A percentile compares a stretch with the other conserved stretches of the same genome.
Conservation (phyloP, 2,888 invertebrate species). For the Watsonalla binaria region DNA sequence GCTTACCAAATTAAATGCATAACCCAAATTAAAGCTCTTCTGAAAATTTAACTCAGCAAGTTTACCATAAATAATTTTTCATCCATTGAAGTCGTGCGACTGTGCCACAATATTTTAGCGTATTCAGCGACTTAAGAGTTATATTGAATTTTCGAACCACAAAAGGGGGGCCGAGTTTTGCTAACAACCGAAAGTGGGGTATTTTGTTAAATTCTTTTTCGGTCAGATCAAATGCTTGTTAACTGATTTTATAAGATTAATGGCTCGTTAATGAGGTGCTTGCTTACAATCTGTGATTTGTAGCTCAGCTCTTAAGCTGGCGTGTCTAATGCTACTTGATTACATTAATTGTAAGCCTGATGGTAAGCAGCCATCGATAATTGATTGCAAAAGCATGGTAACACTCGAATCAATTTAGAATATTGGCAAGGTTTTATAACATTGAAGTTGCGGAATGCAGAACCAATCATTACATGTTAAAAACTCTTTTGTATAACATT, state of each 20-base stretch:
- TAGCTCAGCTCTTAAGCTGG: constrained; percentile 7
- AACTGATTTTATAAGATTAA: constrained; percentile 61
- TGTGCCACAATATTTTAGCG: constrained; percentile 16
- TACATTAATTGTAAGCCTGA: neutral
- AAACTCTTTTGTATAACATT: too few relatives aligned
- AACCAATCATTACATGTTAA: too few relatives aligned
- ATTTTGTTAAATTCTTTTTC: constrained; percentile 42
- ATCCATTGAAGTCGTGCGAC: constrained; percentile 26
- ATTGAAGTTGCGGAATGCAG: too few relatives aligned
- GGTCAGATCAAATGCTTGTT: constrained; percentile 52
- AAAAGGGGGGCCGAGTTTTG: constrained; percentile 44
- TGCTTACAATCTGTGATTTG: constrained; percentile 8
- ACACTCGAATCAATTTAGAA: too few relatives aligned
- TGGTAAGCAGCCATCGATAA: neutral
- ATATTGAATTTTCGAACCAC: constrained; percentile 35
- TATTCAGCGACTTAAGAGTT: constrained; percentile 36
- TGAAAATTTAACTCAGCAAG: neutral
- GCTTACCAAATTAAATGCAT: neutral
- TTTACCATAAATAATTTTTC: constrained; percentile 33
- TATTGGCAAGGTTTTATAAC: too few relatives aligned
- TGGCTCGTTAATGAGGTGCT: constrained; percentile 49
- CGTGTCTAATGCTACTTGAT: neutral
- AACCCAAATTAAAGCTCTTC: neutral
- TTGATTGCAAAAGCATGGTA: too few relatives aligned
- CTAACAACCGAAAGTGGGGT: constrained; percentile 45